A percentile compares a stretch with the other conserved stretches of the same genome.
Conservation (phyloP, 30 jellyfish, hydroid and myxozoan species). For the Hydractinia echinata region DNA sequence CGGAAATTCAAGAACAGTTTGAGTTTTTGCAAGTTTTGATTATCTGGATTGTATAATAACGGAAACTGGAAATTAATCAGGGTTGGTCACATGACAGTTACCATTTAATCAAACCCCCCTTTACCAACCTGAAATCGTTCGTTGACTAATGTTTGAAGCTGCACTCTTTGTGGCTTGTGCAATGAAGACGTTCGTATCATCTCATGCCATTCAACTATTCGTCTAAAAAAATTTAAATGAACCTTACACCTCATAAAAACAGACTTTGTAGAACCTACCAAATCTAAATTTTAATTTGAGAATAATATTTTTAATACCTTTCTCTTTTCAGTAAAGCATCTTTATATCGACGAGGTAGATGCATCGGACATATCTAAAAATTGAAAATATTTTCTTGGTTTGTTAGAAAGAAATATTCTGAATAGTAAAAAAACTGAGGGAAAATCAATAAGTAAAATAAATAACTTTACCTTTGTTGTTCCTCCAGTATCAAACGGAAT, state of each 20-base stretch:
- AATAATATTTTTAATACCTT: conserved; percentile 25
- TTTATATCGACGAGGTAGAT: conserved; percentile 55
- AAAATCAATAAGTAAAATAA: background rate
- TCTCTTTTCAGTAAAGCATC: conserved; percentile 61
- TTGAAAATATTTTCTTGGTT: background rate
- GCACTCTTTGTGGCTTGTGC: conserved; percentile 61
- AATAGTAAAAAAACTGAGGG: background rate
- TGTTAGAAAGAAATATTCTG: background rate
- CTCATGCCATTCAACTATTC: conserved; percentile 77
- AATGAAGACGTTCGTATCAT: conserved; percentile 63
- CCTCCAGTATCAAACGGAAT: conserved; percentile 93
- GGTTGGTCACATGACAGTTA: too few relatives aligned
- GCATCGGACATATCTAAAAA: conserved; percentile 68
- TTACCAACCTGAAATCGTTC: conserved; percentile 66
- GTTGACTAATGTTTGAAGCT: conserved; percentile 69
- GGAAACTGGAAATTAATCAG: too few relatives aligned
- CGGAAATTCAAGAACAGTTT: too few relatives aligned
- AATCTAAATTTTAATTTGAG: background rate
- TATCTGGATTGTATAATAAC: too few relatives aligned
- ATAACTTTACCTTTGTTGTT: conserved; percentile 45
- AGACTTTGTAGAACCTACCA: background rate
- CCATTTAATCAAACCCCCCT: too few relatives aligned
- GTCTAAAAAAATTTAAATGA: conserved; percentile 20
- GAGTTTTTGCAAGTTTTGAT: too few relatives aligned
- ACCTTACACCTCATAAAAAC: background rate